phyloP scores from a whole-genome alignment of 2,797 vertebrate species.

The Cephalopachus bancanus region DNA sequence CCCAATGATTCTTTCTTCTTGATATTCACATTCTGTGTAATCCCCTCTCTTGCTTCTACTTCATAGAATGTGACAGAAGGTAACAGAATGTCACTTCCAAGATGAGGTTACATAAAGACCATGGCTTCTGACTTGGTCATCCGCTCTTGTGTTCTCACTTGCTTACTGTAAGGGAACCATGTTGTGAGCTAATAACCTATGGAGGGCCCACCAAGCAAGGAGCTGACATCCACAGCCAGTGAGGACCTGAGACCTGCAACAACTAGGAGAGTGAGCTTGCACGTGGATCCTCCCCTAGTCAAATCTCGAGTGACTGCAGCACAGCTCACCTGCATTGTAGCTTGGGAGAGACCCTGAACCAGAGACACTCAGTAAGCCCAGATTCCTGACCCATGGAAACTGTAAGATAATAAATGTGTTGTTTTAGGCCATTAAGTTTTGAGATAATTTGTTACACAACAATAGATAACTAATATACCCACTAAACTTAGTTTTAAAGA shows the following conservation, averaged over 20 bases:
- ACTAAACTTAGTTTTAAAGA: neutral
- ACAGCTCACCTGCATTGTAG: neutral
- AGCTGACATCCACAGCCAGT: neutral
- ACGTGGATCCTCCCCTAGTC: neutral
- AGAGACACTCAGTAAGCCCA: neutral
- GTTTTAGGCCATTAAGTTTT: neutral
- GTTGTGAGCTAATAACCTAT: neutral
- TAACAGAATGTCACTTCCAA: neutral
- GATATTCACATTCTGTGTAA: neutral
- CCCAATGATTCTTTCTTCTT: neutral
- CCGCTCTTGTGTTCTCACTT: neutral
- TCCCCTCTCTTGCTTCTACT: neutral
- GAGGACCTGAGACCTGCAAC: neutral
- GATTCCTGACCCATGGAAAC: neutral
- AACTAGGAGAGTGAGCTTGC: neutral
- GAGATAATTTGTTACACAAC: neutral
- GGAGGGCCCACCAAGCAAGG: neutral
- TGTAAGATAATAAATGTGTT: slow-evolving; percentile 3
- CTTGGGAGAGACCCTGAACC: neutral
- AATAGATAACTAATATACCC: neutral
- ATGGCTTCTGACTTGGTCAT: neutral
- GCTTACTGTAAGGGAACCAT: neutral
- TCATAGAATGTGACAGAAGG: neutral
- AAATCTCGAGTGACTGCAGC: neutral
- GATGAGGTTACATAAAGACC: neutral